Evolutionary conservation across 2,888 invertebrate genomes (phyloP).

Genomic region (Synergus gifuensis): DNA sequence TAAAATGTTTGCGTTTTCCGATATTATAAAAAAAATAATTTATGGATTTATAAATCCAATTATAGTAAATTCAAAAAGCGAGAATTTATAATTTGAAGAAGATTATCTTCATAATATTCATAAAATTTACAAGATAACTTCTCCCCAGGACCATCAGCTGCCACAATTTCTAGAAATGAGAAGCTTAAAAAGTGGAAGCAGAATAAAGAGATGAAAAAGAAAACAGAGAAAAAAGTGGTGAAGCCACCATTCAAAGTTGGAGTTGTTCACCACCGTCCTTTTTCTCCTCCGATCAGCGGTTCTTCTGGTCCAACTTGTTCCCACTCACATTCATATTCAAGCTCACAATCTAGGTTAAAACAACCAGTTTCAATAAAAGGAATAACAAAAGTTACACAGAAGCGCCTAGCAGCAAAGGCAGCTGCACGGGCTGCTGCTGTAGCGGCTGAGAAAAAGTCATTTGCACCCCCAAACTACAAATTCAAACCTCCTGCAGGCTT

Average conservation of each 20-base stretch:
- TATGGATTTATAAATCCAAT: too few relatives aligned
- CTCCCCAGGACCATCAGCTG: neutral
- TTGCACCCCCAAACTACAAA: constrained; percentile 31
- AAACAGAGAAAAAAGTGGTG: constrained; percentile 56
- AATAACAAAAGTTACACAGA: constrained; percentile 70
- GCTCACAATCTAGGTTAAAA: neutral
- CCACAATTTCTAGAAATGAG: neutral
- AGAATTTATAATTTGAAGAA: too few relatives aligned
- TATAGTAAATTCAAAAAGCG: too few relatives aligned
- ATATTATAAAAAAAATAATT: too few relatives aligned
- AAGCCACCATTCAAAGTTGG: constrained; percentile 70
- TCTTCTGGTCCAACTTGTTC: constrained; percentile 3
- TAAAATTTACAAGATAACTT: neutral
- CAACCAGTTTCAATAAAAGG: constrained; percentile 49
- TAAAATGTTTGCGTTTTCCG: too few relatives aligned
- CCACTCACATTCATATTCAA: neutral
- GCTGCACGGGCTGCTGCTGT: neutral
- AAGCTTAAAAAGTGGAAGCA: constrained; percentile 35
- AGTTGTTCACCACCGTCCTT: constrained; percentile 66
- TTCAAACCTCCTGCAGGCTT: constrained; percentile 44
- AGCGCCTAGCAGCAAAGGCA: constrained; percentile 64
- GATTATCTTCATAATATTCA: too few relatives aligned
- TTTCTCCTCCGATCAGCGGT: constrained; percentile 59
- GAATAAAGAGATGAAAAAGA: constrained; percentile 48
- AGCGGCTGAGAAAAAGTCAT: constrained; percentile 11